Evolutionary conservation across 2,797 vertebrate species (phyloP), one percentile per base, ranked within the genome.

Genomic region (Cephalopachus bancanus): DNA sequence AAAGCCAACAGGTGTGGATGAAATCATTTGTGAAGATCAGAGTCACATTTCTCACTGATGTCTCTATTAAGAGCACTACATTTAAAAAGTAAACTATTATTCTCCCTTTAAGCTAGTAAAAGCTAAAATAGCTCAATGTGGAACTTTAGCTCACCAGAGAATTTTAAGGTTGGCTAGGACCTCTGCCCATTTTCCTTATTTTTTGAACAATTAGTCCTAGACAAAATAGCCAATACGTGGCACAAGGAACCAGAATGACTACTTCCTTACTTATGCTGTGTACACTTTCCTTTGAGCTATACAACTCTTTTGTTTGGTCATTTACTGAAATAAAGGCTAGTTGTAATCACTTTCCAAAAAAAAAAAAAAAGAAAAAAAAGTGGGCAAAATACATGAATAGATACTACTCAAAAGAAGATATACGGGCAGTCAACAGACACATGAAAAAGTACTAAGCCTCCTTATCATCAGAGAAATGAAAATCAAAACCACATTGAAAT

Each of bases 71-170:
- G 57, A 95, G 62, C 19, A 71, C 10, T 74, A 59, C 22, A 59
- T 83, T 62, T 10, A 10, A 44, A 74, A 96, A 91, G 26, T 67
- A 79, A 86, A 92, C 89, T 93, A 93, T 79, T 67, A 17, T 33
- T 91, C 15, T 95, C 79, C 86, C 74, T 91, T 86, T 69, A 62
- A 64, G 74, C 53, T 20, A 89, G 12, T 96, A 96, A 96, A 96
- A 93, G 33, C 26, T 59, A 72, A 94, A 97, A 85, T 24, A 92
- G 20, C 62, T 79, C 67, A 74, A 0, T 49, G 10, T 65, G 67
- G 78, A 64, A 93, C 74, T 15, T 74, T 59, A 91, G 28, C 33
- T 89, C 26, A 94, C 51, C 33, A 76, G 49, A 96, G 64, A 87
- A 93, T 80, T 95, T 97, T 90, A 67, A 53, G 64, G 12, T 49